Conservation (phyloP, 2,113 vertebrate genomes). For the Syngnathus scovelli region DNA sequence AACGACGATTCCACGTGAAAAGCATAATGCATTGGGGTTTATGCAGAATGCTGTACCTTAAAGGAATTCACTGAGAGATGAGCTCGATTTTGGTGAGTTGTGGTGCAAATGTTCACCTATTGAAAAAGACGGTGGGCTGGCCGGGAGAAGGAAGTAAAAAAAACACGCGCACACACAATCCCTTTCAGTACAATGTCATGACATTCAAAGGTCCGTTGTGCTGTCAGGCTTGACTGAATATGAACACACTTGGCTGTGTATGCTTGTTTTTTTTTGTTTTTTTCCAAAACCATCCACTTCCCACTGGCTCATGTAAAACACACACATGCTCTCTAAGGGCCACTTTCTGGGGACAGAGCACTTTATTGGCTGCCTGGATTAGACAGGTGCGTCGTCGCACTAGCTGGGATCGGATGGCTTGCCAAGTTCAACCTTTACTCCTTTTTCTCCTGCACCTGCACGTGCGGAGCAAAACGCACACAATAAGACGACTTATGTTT, state of each 20-base stretch:
- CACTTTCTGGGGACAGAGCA: conserved; percentile 55
- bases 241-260: conserved; percentile 26
- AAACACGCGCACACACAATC: conserved; percentile 30
- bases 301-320: conserved; percentile 31
- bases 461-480: conserved; percentile 10
- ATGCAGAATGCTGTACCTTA: conserved; percentile 70
- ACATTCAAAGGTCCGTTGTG: conserved; percentile 60
- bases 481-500: neutral
- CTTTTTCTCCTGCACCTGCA: conserved; percentile 82
- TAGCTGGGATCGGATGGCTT: conserved; percentile 84
- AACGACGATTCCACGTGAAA: conserved; percentile 60
- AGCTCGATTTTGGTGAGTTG: conserved; percentile 33
- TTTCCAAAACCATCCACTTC: conserved; percentile 23
- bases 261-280: conserved; percentile 18
- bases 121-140: conserved; percentile 9
- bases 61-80: conserved; percentile 51
- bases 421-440: conserved; percentile 88
- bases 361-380: conserved; percentile 37
- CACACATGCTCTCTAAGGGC: conserved; percentile 43
- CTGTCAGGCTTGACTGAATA: conserved; percentile 29
- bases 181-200: conserved; percentile 56
- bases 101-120: conserved; percentile 22
- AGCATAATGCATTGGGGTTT: conserved; percentile 50
- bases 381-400: conserved; percentile 64
- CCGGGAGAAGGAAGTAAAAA: conserved; percentile 14